Evolutionary conservation across 2,113 vertebrate genomes (phyloP), one percentile per base, ranked within the genome.

Genomic region (Nothobranchius furzeri): DNA sequence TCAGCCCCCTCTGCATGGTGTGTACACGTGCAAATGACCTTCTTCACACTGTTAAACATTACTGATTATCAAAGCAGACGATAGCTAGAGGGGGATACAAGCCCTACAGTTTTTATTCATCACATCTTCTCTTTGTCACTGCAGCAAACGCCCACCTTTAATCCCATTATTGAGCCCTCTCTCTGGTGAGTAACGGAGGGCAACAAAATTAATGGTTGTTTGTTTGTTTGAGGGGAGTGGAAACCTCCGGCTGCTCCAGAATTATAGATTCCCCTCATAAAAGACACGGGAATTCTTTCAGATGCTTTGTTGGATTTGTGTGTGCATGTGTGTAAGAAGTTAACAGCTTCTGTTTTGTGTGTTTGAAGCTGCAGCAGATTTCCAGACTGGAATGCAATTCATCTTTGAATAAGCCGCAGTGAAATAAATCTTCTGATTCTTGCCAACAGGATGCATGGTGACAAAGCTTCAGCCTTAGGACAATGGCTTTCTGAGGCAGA

Each of bases 371-470:
- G 64, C 64, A 42, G 72, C 82, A 73, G 50, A 70, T 57, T 77
- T 73, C 59, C 68, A 81, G 51, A 54, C 58, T 49, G 59, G 85
- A 87, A 81, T 59, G 61, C 68, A 64, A 78, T 82, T 81, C 54
- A 55, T 85, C 81, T 88, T 88, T 83, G 83, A 89, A 88, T 68
- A 75, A 83, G 76, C 85, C 13, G 75, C 82, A 79, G 86, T 81
- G 77, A 72, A 83, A 90, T 88, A 80, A 87, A 84, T 90, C 70
- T 82, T 72, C 63, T 62, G 58, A 77, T 57, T 76, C 82, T 82
- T 78, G 74, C 70, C 57, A 66, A 51, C 51, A 61, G 61, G 54
- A 52, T 49, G 43, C 64, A 45, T 50, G 45, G 68, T 56, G 58
- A 79, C 71, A 78, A 64, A 73, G 78, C 75, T 62, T 68, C 64